These are phyloP conservation scores for Megalopta genalis DNA, from an alignment of 1,140 invertebrate species.

Conservation along the genomic window DNA sequence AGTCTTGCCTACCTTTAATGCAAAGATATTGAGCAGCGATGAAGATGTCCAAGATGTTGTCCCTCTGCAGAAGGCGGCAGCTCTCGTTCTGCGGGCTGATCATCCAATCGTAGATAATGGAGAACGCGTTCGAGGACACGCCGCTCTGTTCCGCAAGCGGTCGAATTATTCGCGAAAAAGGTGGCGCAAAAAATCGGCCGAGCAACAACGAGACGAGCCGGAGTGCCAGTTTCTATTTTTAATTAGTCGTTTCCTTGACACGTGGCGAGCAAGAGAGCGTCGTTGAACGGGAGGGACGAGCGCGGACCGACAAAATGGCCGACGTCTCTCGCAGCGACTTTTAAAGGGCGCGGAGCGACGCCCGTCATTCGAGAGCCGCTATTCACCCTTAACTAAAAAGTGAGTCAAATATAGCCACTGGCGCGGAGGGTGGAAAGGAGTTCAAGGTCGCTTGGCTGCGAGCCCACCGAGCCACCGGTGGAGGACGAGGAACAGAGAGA, in stretches of 20 bases:
- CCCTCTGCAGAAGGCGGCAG: constrained; percentile 81
- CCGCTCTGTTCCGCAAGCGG: constrained; percentile 72
- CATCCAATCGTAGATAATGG: constrained; percentile 89
- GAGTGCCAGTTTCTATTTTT: constrained; percentile 3
- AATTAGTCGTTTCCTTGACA: constrained; percentile 43
- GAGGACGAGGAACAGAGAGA: constrained; percentile 16
- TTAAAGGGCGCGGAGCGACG: constrained; percentile 47
- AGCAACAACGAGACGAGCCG: no score
- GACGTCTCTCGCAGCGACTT: constrained; percentile 31
- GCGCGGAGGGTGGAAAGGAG: constrained; percentile 52
- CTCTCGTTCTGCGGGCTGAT: constrained; percentile 82
- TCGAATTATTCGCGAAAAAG: background rate
- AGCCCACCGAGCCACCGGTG: constrained; percentile 48
- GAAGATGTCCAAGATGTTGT: constrained; percentile 86
- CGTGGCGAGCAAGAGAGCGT: constrained; percentile 3
- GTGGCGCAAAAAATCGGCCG: background rate
- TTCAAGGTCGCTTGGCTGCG: constrained; percentile 68
- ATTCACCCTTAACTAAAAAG: constrained; percentile 54
- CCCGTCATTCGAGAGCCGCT: constrained; percentile 56
- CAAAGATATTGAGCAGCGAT: constrained; percentile 84
- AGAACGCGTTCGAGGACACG: constrained; percentile 83
- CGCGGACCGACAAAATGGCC: background rate
- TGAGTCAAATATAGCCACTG: constrained; percentile 59
- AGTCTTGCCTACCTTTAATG: constrained; percentile 81
- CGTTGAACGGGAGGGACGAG: background rate